Percentiles rank a stretch among this genome's conserved stretches.
Evolutionary conservation across 2,888 invertebrate species (phyloP).

Genomic region (Cantharis rufa): DNA sequence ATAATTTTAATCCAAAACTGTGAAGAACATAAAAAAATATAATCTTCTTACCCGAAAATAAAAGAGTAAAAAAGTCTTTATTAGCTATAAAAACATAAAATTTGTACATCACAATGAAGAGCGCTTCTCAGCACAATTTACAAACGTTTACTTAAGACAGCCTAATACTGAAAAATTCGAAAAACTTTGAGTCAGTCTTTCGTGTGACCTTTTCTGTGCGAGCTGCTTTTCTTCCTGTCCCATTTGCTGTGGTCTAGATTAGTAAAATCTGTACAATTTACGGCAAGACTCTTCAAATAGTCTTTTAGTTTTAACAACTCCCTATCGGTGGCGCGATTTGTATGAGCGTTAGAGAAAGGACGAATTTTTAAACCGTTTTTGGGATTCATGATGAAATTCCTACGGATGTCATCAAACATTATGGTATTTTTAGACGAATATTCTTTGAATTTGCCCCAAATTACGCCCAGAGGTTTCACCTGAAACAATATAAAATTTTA

Average conservation of each 20-base stretch:
- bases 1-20: neutral
- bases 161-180: neutral
- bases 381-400: conserved; percentile 98
- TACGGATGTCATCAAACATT: conserved; percentile 95
- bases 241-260: conserved; percentile 87
- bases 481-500: conserved; percentile 47
- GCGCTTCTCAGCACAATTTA: neutral
- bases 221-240: conserved; percentile 68
- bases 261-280: conserved; percentile 79
- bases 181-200: neutral
- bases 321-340: conserved; percentile 80
- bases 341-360: conserved; percentile 89
- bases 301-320: conserved; percentile 81
- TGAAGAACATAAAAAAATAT: neutral
- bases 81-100: neutral
- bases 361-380: conserved; percentile 88
- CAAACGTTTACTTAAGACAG: neutral
- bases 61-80: neutral
- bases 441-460: conserved; percentile 93
- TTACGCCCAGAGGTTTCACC: conserved; percentile 94
- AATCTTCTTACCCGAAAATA: neutral
- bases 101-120: neutral
- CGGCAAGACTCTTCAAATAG: conserved; percentile 82
- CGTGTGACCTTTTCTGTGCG: neutral
- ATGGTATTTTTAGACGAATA: conserved; percentile 91